Evolutionary conservation across 2,888 invertebrate species (phyloP), one percentile per base, ranked within the genome.

Genomic region (Heliconius erato): DNA sequence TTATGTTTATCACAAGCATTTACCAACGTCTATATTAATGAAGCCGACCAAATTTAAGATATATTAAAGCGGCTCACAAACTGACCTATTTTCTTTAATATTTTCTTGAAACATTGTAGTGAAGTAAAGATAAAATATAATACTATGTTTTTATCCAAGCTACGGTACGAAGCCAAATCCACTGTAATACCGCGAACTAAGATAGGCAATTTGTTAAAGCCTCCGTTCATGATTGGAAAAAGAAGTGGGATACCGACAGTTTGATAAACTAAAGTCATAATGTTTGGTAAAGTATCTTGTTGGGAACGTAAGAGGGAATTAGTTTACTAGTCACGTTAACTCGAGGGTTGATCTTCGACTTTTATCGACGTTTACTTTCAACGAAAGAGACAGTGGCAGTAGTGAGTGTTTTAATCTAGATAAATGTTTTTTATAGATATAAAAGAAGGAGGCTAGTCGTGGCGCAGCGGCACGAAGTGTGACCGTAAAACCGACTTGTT

Each of bases 211-310:
- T 93, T 93, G 93, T 92, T 90, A 35, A 89, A 90, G 91, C 91
- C 74, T 89, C 90, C 88, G 86, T 88, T 88, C 87, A 86, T 87
- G 89, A 90, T 90, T 90, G 87, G 88, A 84, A 88, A 88, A 88
- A 88, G 87, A 89, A 89, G 88, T 86, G 89, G 87, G 88, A 88
- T 90, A 88, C 89, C 89, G 92, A 89, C 91, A 88, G 90, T 93
- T 93, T 93, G 92, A 93, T 92, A 93, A 92, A 93, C 93, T 93
- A 91, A 89, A 88, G 88, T 89, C 91, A 90, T 93, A 92, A 93
- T 91, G 91, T 91, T 90, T 89, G 87, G 85, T 82, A 83, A 84
- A 87, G 86, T 87, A 87, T 86, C 85, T 86, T 85, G 87, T 86
- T 88, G 88, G 88, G 88, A 87, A 88, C 76, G 87, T 79, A 83